A percentile compares a stretch with the other conserved stretches of the same genome.
Evolutionary conservation across 2,888 invertebrate genomes (phyloP).

Genomic region (Boloria selene): DNA sequence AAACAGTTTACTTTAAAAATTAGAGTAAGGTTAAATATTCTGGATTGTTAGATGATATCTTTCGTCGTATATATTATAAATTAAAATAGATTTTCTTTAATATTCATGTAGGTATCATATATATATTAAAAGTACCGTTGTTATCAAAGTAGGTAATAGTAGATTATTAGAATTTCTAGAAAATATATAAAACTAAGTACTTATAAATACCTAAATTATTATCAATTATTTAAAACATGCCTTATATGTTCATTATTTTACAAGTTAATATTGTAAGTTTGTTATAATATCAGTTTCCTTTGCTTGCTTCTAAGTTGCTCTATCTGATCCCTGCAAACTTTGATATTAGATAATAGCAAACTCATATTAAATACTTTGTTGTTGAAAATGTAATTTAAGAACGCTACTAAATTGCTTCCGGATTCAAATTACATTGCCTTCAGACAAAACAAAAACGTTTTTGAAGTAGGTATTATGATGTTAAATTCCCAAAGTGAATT

Average conservation of each 20-base stretch:
- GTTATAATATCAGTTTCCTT: constrained; percentile 23
- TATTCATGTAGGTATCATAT: no score
- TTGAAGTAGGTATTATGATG: not conserved
- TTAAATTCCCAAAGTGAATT: no score
- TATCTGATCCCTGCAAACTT: constrained; percentile 26
- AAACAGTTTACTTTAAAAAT: constrained; percentile 60
- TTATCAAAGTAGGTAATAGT: no score
- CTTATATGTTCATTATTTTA: not conserved
- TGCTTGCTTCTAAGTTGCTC: constrained; percentile 23
- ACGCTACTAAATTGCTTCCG: not conserved
- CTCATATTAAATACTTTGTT: constrained; percentile 27
- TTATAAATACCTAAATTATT: no score
- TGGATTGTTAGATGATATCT: not conserved
- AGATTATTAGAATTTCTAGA: not conserved
- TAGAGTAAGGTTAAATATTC: constrained; percentile 53
- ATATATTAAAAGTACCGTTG: no score
- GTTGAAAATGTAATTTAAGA: constrained; percentile 21
- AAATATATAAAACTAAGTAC: not conserved
- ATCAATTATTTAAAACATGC: no score
- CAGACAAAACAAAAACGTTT: not conserved
- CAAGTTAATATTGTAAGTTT: constrained; percentile 17
- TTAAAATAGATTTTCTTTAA: no score
- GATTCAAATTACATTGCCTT: not conserved
- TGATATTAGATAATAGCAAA: constrained; percentile 20
- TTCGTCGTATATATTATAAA: no score